Evolutionary conservation across 2,113 vertebrate genomes (phyloP).

Genomic region (Eudorcas thomsonii): DNA sequence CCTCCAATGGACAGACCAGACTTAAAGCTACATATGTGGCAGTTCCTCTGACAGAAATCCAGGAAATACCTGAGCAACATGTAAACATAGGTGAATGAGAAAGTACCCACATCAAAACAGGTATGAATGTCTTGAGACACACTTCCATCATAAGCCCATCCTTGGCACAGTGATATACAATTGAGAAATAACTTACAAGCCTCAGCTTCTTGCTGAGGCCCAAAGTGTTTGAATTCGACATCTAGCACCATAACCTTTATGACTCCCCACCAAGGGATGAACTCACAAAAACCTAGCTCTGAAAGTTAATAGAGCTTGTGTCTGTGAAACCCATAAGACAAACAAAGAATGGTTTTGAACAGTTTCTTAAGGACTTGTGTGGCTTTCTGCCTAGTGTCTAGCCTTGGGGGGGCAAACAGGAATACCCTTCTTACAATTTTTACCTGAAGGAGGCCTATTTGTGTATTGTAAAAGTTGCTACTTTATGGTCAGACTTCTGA

Average conservation of each 20-base stretch:
- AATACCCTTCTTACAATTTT: not conserved
- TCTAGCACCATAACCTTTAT: not conserved
- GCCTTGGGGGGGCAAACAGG: not conserved
- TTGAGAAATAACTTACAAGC: not conserved
- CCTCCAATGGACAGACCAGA: not conserved
- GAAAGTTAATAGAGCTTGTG: not conserved
- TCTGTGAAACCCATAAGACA: not conserved
- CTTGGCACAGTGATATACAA: not conserved
- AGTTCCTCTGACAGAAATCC: not conserved
- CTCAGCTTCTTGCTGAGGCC: not conserved
- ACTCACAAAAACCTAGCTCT: not conserved
- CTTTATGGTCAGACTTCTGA: not conserved
- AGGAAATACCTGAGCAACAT: not conserved
- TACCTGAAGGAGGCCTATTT: not conserved
- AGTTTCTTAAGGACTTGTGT: not conserved
- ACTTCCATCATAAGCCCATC: not conserved
- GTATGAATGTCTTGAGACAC: not conserved
- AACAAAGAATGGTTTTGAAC: not conserved
- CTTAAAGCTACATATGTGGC: not conserved
- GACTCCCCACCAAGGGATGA: not conserved
- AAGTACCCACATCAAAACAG: not conserved
- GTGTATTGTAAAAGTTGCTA: not conserved
- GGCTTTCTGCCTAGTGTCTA: not conserved
- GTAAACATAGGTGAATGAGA: not conserved
- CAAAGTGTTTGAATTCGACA: not conserved